Evolutionary conservation across 1,140 invertebrate genomes (phyloP), one percentile per base, ranked within the genome.

Genomic region (Hetaerina americana): DNA sequence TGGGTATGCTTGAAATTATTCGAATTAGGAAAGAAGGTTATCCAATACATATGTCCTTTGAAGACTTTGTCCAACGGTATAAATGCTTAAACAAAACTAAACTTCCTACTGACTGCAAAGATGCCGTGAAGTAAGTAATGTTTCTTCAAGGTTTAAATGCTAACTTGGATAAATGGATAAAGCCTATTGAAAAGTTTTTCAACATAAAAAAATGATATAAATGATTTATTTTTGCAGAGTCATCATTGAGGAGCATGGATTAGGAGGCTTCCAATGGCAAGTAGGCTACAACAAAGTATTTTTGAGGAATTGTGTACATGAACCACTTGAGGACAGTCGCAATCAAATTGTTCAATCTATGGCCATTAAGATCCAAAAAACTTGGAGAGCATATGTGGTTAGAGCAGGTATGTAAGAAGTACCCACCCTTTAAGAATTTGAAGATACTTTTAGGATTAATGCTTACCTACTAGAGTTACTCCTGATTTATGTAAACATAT

Each of bases 1-100:
- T 97, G 66, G 95, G 96, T 67, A 97, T 98, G 94, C 83, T 97
- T 77, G 95, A 97, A 80, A 96, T 97, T 73, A 96, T 98, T 76
- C 85, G 93, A 70, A 98, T 98, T 71, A 84, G 95, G 40, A 90
- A 92, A 77, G 93, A 97, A 83, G 95, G 96, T 0, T 98, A 91
- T 81, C 95, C 95, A 0, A 89, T 96, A 72, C 95, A 97, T 80
- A 85, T 95, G 78, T 83, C 85, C 1, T 88, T 92, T 75, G 84
- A 87, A 49, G 88, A 91, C 66, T 97, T 97, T 80, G 79, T 92
- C n/a, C 79, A 82, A 40, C 86, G 92, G 49, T 96, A 94, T 81
- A 83, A 88, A 70, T 94, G 93, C 78, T 81, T 92, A 1, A 82
- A 83, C 5, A 84, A 82, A 75, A 77, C 75, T 72, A 77, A 78